Evolutionary conservation across 2,797 vertebrate species (phyloP).

Genomic region (Phrynocephalus forsythii): DNA sequence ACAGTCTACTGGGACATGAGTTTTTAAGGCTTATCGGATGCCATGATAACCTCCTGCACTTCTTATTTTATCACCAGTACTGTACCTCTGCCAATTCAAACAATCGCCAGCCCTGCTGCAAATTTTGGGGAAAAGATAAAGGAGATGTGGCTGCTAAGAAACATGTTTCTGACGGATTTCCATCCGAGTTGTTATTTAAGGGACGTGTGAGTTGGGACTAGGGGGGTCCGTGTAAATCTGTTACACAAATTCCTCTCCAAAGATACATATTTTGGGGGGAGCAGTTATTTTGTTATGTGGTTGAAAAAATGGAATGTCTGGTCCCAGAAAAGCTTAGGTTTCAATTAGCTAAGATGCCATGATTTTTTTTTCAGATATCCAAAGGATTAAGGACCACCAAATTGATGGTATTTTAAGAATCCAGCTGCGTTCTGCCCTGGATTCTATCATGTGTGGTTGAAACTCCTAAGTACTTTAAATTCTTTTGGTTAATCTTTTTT

Average conservation of each 20-base stretch:
- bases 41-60: not conserved
- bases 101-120: not conserved
- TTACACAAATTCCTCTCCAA: not conserved
- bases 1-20: not conserved
- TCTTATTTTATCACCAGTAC: not conserved
- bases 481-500: conserved; percentile 73
- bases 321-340: conserved; percentile 48
- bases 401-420: conserved; percentile 78
- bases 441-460: conserved; percentile 73
- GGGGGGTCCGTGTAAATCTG: not conserved
- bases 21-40: too few species aligned
- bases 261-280: conserved; percentile 31
- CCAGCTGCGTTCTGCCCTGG: conserved; percentile 70
- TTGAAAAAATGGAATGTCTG: conserved; percentile 53
- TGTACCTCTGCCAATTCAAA: not conserved
- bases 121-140: conserved; percentile 29
- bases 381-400: conserved; percentile 75
- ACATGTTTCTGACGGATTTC: conserved; percentile 32
- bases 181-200: conserved; percentile 10
- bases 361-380: conserved; percentile 64
- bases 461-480: conserved; percentile 75
- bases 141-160: conserved; percentile 28
- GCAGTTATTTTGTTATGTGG: conserved; percentile 36
- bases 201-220: not conserved
- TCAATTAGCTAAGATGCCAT: conserved; percentile 57